Conservation (phyloP, 2,888 invertebrate genomes). For the Cylindroiulus punctatus region DNA sequence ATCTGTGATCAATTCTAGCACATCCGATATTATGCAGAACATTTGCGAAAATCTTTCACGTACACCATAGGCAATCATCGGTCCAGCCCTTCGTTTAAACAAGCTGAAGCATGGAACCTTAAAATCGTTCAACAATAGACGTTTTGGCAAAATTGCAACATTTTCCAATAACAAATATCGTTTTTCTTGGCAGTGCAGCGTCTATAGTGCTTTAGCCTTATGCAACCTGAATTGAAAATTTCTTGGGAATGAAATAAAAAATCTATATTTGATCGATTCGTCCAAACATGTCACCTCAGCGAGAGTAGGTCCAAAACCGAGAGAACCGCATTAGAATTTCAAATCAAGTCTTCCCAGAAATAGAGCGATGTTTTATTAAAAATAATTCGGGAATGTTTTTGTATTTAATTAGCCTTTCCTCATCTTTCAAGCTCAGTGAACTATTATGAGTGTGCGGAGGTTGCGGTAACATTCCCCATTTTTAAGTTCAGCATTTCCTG, state of each 20-base stretch:
- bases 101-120: neutral
- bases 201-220: neutral
- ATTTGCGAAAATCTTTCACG: neutral
- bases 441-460: neutral
- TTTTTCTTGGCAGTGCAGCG: neutral
- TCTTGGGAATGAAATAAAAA: constrained; percentile 17
- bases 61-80: constrained; percentile 13
- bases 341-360: neutral
- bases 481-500: neutral
- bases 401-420: neutral
- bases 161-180: constrained; percentile 15
- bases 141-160: neutral
- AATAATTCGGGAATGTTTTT: neutral
- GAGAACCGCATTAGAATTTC: neutral
- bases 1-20: neutral
- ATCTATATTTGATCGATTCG: constrained; percentile 47
- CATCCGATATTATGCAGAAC: neutral
- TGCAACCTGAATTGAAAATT: constrained; percentile 43
- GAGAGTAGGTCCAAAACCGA: neutral
- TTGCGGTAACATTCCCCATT: neutral
- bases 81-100: neutral
- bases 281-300: constrained; percentile 24
- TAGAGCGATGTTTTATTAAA: neutral
- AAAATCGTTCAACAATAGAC: constrained; percentile 16
- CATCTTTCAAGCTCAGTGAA: neutral